Evolutionary conservation across 1,140 invertebrate species (phyloP), one percentile per base, ranked within the genome.

Genomic region (Leucophenga varia): DNA sequence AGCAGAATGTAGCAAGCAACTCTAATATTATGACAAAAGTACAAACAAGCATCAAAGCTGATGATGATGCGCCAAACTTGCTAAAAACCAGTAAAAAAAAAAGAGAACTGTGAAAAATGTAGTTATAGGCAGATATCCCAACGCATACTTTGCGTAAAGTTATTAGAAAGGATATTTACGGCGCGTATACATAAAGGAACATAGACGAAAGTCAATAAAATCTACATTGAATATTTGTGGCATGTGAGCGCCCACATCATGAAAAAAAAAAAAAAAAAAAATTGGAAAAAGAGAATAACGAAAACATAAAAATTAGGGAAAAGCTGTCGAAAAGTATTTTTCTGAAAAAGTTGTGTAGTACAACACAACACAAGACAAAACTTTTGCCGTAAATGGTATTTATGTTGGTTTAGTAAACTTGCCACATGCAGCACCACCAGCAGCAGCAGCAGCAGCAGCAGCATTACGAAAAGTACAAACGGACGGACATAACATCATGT

Each of bases 391-490:
- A 65, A 65, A 65, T 65, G 61, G 61, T 67, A 67, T 65, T 65
- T 65, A 65, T 65, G 61, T 65, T 61, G 61, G 61, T 65, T 65
- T 65, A 67, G 63, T 59, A 65, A 65, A 65, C 63, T 65, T 65
- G 61, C 63, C 54, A 43, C 34, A 35, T 14, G 47, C 39, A 45
- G 46, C 50, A 54, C 49, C 43, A 47, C 47, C 39, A 41, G 28
- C 43, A 43, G 51, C 32, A 13, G 39, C 36, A 59, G 60, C 55
- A 64, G 28, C 43, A 43, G 54, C 50, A 42, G 58, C 39, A 36
- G 43, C 16, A 37, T 40, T 37, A 22, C 28, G 49, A 63, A 61
- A 58, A 61, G 59, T 64, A n/a, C n/a, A n/a, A n/a, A n/a, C n/a
- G n/a, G 61, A 65, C 61, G 63, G 67, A 63, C 63, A 63, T 56